Evolutionary conservation across 2,888 invertebrate species (phyloP), one percentile per base, ranked within the genome.

Genomic region (Callyntrura sp.): DNA sequence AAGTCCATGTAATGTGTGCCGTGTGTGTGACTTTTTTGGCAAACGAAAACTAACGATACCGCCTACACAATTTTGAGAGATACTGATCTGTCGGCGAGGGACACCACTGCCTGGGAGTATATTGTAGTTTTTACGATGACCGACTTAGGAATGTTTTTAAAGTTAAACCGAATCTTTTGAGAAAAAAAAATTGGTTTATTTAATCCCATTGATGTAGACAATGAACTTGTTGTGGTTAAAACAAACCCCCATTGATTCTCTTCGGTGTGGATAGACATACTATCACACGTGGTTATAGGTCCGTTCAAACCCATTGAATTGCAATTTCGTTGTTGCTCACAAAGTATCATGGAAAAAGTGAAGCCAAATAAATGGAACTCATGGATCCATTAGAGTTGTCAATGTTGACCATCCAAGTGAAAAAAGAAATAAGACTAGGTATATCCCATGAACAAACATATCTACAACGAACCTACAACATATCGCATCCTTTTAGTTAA

Each of bases 31-130:
- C 76, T 87, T 76, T n/a, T 76, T 83, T 88, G 88, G 83, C 88
- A 88, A 76, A 60, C 82, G 76, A 76, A 88, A 83, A 88, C 83
- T 76, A 83, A 88, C 88, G 88, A 88, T 76, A 83, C 83, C 87
- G 83, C 81, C 82, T 88, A 55, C 82, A 60, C 25, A 17, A n/a
- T 25, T 48, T 73, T 45, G 11, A 14, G 45, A 45, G 65, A 45
- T 51, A 25, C 23, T 4, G 25, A 6, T 25, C 28, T 17, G 20
- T 35, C 60, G 20, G 43, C 17, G 43, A 51, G 35, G 48, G 25
- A 70, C 28, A 73, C 9, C 28, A 73, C 9, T 45, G 17, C 3
- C 35, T 35, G 35, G 35, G 35, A 68, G 5, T 14, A 17, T 48
- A 25, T 14, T 43, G n/a, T 25, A 68, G n/a, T 28, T n/a, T 68